Percentiles rank a stretch among this genome's conserved stretches.
phyloP scores from a whole-genome alignment of 2,888 invertebrate genomes.

The Drosophila pseudotalamancana region DNA sequence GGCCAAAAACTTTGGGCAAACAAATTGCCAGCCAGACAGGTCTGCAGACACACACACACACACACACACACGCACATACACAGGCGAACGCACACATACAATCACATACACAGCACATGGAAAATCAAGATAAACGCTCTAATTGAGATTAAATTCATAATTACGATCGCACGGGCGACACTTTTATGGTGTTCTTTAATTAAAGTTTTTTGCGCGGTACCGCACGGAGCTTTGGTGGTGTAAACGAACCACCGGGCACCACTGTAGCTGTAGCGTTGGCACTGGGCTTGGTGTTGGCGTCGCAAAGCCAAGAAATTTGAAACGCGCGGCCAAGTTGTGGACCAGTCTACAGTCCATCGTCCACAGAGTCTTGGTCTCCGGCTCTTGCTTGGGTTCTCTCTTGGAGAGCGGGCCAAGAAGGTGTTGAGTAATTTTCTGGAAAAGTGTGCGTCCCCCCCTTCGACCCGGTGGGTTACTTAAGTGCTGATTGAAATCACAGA shows the following conservation, averaged over 20 bases:
- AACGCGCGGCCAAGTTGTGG: slow-evolving; percentile 54
- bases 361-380: neutral
- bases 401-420: slow-evolving; percentile 39
- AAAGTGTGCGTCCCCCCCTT: slow-evolving; percentile 24
- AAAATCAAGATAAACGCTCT: slow-evolving; percentile 80
- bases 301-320: slow-evolving; percentile 63
- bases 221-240: neutral
- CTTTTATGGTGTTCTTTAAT: slow-evolving; percentile 84
- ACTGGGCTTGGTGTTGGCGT: slow-evolving; percentile 4
- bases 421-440: slow-evolving; percentile 79
- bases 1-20: slow-evolving; percentile 53
- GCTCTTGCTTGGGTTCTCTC: slow-evolving; percentile 14
- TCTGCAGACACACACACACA: slow-evolving; percentile 22
- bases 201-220: slow-evolving; percentile 66
- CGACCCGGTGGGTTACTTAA: slow-evolving; percentile 19
- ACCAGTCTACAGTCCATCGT: slow-evolving; percentile 13
- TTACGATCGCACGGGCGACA: slow-evolving; percentile 83
- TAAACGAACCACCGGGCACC: neutral
- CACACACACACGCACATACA: slow-evolving; percentile 21
- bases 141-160: slow-evolving; percentile 84
- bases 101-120: slow-evolving; percentile 23
- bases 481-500: slow-evolving; percentile 80
- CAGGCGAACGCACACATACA: slow-evolving; percentile 7
- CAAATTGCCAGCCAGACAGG: slow-evolving; percentile 60
- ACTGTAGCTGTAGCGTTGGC: neutral